Evolutionary conservation across 1,140 invertebrate species (phyloP).

Genomic region (Lineus longissimus): DNA sequence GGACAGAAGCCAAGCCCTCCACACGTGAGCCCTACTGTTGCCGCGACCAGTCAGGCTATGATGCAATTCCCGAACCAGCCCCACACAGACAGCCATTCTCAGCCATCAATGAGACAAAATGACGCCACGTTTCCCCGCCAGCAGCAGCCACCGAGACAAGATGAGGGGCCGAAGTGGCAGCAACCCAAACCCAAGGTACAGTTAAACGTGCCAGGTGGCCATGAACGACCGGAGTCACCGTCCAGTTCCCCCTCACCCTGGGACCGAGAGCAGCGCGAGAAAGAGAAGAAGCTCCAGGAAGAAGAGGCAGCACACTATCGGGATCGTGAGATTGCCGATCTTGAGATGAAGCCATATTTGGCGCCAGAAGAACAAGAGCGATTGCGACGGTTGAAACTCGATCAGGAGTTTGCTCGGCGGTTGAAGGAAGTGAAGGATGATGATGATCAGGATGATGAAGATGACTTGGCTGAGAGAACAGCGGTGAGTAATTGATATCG

Average conservation of each 20-base stretch:
- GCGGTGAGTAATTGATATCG: slow-evolving; percentile 36
- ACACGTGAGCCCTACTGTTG: no score
- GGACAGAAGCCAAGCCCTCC: no score
- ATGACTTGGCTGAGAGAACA: slow-evolving; percentile 31
- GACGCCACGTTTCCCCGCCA: no score
- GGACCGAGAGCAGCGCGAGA: slow-evolving; percentile 47
- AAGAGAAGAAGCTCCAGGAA: slow-evolving; percentile 35
- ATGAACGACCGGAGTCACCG: slow-evolving; percentile 5
- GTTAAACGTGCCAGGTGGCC: slow-evolving; percentile 7
- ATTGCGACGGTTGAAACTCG: slow-evolving; percentile 40
- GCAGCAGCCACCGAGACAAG: no score
- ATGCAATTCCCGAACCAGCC: no score
- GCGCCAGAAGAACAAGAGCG: slow-evolving; percentile 44
- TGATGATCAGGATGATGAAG: slow-evolving; percentile 32
- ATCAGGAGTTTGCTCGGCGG: slow-evolving; percentile 49
- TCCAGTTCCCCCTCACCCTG: slow-evolving; percentile 34
- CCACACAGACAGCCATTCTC: no score
- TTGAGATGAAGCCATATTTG: slow-evolving; percentile 38
- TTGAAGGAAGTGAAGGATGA: slow-evolving; percentile 32
- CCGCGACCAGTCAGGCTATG: no score
- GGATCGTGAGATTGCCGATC: slow-evolving; percentile 39
- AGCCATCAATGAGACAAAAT: no score
- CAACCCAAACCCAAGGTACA: slow-evolving; percentile 18
- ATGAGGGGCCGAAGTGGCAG: slow-evolving; percentile 1
- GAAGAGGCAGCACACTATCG: slow-evolving; percentile 30